Percentiles rank a stretch among this genome's conserved stretches.
Evolutionary conservation across 2,113 vertebrate genomes (phyloP).

Genomic region (Lates calcarifer): DNA sequence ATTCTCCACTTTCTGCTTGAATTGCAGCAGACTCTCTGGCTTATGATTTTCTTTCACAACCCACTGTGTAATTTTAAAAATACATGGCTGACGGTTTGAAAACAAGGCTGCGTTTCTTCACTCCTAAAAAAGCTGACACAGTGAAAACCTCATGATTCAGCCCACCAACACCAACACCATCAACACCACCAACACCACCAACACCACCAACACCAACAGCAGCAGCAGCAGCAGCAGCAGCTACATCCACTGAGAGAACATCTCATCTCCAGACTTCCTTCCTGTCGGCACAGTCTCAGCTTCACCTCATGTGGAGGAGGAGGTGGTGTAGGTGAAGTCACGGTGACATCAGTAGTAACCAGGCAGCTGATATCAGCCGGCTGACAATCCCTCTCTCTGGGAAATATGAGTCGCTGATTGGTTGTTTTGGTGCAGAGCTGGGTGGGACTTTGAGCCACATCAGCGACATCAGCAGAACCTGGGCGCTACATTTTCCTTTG

Average conservation of each 20-base stretch:
- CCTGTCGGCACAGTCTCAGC: background rate
- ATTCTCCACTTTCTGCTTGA: background rate
- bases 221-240: background rate
- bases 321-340: background rate
- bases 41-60: slow-evolving; percentile 15
- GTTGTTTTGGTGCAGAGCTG: no score
- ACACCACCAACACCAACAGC: no score
- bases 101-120: slow-evolving; percentile 9
- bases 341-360: slow-evolving; percentile 34
- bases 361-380: background rate
- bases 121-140: slow-evolving; percentile 25
- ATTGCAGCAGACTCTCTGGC: background rate
- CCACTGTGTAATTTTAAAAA: slow-evolving; percentile 30
- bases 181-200: no score
- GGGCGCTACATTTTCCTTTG: background rate
- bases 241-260: background rate
- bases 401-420: background rate
- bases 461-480: background rate
- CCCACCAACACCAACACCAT: no score
- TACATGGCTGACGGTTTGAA: slow-evolving; percentile 1
- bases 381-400: no score
- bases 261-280: slow-evolving; percentile 2
- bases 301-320: background rate
- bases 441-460: no score
- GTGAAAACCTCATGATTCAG: background rate